Evolutionary conservation across 2,888 invertebrate species (phyloP).

Genomic region (Parasteatoda lunata): DNA sequence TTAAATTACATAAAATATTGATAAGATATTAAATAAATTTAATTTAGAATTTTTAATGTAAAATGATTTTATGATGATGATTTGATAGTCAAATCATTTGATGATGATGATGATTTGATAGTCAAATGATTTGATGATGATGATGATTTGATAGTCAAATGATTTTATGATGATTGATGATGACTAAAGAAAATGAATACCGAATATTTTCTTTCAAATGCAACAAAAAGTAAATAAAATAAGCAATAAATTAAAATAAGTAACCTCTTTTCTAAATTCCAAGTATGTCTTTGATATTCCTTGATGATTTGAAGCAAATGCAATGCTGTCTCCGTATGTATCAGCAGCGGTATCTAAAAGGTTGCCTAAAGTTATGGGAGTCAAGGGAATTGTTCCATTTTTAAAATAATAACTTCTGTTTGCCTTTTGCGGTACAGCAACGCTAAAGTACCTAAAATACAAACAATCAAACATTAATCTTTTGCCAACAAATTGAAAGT

Average conservation of each 20-base stretch:
- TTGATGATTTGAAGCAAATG: background rate
- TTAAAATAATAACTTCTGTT: background rate
- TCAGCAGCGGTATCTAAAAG: background rate
- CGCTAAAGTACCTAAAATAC: background rate
- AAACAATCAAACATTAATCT: background rate
- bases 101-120: too few species aligned
- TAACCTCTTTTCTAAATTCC: background rate
- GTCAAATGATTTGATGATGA: too few species aligned
- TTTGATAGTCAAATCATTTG: too few species aligned
- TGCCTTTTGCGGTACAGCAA: background rate
- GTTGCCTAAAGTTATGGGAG: background rate
- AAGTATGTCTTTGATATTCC: background rate
- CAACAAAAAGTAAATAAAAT: conserved; percentile 73
- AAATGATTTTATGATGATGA: too few species aligned
- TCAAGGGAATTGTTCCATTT: background rate
- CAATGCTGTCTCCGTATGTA: background rate
- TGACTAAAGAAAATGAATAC: too few species aligned
- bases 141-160: too few species aligned
- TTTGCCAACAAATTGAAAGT: too few species aligned
- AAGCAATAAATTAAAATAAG: background rate
- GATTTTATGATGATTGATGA: too few species aligned
- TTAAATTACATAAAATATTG: too few species aligned
- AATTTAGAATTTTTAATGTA: too few species aligned
- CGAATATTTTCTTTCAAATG: too few species aligned
- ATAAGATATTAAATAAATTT: too few species aligned